These are phyloP conservation scores for Drosophila repleta DNA, from an alignment of 1,140 invertebrate species.

Conservation along the genomic window DNA sequence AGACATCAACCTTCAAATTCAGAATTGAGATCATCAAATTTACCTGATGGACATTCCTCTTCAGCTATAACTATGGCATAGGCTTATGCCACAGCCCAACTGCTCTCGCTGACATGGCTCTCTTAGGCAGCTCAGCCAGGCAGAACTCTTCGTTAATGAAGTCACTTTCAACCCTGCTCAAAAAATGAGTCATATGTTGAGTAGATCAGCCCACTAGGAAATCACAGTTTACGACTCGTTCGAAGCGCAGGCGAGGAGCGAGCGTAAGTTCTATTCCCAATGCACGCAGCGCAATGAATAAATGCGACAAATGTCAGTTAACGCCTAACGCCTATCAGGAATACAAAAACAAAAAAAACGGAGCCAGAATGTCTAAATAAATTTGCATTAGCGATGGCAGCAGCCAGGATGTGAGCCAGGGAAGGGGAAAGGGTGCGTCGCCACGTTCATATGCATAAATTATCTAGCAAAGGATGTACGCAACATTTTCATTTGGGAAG, in stretches of 20 bases:
- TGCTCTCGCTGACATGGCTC: not conserved
- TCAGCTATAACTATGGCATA: too few species aligned
- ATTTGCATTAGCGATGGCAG: slow-evolving; percentile 69
- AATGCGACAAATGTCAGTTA: slow-evolving; percentile 78
- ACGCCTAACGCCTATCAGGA: slow-evolving; percentile 59
- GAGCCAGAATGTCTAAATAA: slow-evolving; percentile 67
- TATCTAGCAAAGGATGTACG: slow-evolving; percentile 57
- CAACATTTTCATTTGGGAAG: slow-evolving; percentile 66
- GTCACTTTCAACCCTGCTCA: slow-evolving; percentile 4
- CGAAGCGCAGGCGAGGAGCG: not conserved
- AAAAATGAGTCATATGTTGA: slow-evolving; percentile 68
- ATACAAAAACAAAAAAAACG: slow-evolving; percentile 7
- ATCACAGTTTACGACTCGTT: slow-evolving; percentile 48
- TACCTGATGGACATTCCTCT: too few species aligned
- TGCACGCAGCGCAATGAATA: slow-evolving; percentile 58
- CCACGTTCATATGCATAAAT: slow-evolving; percentile 26
- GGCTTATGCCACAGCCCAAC: too few species aligned
- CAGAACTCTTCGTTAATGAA: not conserved
- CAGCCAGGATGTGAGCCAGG: not conserved
- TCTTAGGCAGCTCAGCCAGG: not conserved
- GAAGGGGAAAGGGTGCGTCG: slow-evolving; percentile 8
- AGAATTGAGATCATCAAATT: too few species aligned
- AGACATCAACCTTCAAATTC: too few species aligned
- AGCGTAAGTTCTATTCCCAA: slow-evolving; percentile 12
- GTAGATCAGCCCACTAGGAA: slow-evolving; percentile 44